Conservation (phyloP, 1,140 invertebrate species). For the Halotydeus destructor region DNA sequence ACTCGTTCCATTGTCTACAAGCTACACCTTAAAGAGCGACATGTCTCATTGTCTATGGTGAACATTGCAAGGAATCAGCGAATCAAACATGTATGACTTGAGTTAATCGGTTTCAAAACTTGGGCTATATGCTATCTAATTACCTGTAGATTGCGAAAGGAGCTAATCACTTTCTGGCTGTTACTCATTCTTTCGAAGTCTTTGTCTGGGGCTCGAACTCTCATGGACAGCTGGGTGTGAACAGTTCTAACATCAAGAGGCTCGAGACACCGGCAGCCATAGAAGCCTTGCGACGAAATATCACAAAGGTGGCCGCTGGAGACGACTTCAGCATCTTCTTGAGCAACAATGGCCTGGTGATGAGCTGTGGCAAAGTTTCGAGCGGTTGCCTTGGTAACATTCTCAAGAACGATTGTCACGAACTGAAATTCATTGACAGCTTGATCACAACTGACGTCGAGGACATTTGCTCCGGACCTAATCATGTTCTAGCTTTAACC, state of each 20-base stretch:
- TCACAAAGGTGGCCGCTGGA: constrained; percentile 17
- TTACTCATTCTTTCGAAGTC: constrained; percentile 40
- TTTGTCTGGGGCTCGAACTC: constrained; percentile 47
- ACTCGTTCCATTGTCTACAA: constrained; percentile 3
- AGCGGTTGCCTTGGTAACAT: constrained; percentile 43
- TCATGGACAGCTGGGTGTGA: constrained; percentile 44
- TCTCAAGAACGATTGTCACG: constrained; percentile 33
- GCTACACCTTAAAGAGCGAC: not conserved
- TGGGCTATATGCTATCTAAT: not conserved
- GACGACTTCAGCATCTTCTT: constrained; percentile 36
- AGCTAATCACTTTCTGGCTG: constrained; percentile 41
- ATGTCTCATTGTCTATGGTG: constrained; percentile 1
- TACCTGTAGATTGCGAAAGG: constrained; percentile 33
- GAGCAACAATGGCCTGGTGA: constrained; percentile 41
- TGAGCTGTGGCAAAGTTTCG: constrained; percentile 44
- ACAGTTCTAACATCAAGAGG: constrained; percentile 13
- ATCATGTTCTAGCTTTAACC: constrained; percentile 41
- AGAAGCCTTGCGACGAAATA: constrained; percentile 13
- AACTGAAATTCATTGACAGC: constrained; percentile 39
- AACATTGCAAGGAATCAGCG: too few relatives aligned
- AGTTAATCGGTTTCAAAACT: constrained; percentile 6
- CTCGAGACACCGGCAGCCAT: constrained; percentile 9
- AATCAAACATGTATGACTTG: too few relatives aligned
- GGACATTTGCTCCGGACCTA: constrained; percentile 37
- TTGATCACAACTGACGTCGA: constrained; percentile 36